These are phyloP conservation scores for Pantala flavescens DNA, from an alignment of 1,140 invertebrate genomes.

Conservation along the genomic window DNA sequence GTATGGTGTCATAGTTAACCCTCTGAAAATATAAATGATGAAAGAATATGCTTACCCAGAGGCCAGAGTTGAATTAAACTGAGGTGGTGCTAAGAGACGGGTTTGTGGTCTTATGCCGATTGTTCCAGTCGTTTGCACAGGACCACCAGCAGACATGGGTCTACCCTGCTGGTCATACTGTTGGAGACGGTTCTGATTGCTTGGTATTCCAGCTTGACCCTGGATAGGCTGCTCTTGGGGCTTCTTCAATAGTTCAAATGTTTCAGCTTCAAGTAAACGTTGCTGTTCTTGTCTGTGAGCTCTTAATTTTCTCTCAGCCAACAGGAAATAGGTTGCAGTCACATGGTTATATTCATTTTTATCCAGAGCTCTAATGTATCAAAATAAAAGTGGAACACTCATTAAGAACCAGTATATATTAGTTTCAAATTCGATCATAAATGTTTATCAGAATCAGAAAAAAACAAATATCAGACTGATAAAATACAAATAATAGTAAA, in stretches of 20 bases:
- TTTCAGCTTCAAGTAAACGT: constrained; percentile 12
- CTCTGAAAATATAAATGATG: too few relatives aligned
- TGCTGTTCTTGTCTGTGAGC: constrained; percentile 53
- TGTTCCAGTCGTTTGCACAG: not conserved
- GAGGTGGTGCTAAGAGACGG: not conserved
- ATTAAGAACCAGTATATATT: too few relatives aligned
- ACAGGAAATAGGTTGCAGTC: constrained; percentile 94
- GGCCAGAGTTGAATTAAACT: not conserved
- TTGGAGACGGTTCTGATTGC: not conserved
- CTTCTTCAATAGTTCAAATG: not conserved
- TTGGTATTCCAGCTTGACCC: not conserved
- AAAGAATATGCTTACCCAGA: not conserved
- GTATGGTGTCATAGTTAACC: too few relatives aligned
- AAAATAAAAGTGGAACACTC: not conserved
- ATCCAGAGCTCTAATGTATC: constrained; percentile 66
- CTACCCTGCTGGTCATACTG: not conserved
- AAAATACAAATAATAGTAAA: too few relatives aligned
- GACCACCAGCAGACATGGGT: not conserved
- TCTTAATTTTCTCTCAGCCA: constrained; percentile 84
- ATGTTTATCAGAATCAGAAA: too few relatives aligned
- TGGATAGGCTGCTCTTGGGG: not conserved
- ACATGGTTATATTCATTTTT: constrained; percentile 97
- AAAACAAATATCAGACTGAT: too few relatives aligned
- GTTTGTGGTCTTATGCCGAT: not conserved
- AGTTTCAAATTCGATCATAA: too few relatives aligned